Conservation (phyloP, 1,140 invertebrate genomes). For the Sycophaga agraensis region DNA sequence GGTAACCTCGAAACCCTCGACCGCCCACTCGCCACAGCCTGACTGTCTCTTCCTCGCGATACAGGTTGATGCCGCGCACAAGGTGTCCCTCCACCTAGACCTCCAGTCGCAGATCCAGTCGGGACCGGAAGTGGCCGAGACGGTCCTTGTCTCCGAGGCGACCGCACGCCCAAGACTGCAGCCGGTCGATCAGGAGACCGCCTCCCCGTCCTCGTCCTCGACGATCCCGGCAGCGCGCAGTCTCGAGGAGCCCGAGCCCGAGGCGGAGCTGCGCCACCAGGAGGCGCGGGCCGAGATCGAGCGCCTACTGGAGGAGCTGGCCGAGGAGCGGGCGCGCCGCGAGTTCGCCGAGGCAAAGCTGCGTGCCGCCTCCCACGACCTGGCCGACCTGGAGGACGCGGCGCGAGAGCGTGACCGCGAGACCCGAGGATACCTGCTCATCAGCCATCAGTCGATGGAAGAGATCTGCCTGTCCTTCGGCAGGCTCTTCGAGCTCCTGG, state of each 20-base stretch:
- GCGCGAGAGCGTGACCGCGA: conserved; percentile 43
- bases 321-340: conserved; percentile 42
- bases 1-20: no score
- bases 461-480: conserved; percentile 47
- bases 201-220: neutral
- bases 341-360: conserved; percentile 45
- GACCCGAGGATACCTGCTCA: conserved; percentile 40
- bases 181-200: neutral
- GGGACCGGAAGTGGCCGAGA: conserved; percentile 1
- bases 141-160: neutral
- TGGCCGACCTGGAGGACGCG: conserved; percentile 40
- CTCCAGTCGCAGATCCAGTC: conserved; percentile 41
- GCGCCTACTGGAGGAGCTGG: conserved; percentile 34
- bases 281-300: conserved; percentile 31
- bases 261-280: neutral
- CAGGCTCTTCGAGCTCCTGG: conserved; percentile 43
- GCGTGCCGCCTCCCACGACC: conserved; percentile 33
- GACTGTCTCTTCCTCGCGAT: no score
- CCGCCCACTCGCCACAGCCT: no score
- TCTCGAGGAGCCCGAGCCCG: neutral
- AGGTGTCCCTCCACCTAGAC: conserved; percentile 41
- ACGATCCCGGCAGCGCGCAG: neutral
- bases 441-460: conserved; percentile 47
- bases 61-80: neutral
- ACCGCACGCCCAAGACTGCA: conserved; percentile 1